Evolutionary conservation across 2,888 invertebrate genomes (phyloP), one percentile per base, ranked within the genome.

Genomic region (Andrena dorsata): DNA sequence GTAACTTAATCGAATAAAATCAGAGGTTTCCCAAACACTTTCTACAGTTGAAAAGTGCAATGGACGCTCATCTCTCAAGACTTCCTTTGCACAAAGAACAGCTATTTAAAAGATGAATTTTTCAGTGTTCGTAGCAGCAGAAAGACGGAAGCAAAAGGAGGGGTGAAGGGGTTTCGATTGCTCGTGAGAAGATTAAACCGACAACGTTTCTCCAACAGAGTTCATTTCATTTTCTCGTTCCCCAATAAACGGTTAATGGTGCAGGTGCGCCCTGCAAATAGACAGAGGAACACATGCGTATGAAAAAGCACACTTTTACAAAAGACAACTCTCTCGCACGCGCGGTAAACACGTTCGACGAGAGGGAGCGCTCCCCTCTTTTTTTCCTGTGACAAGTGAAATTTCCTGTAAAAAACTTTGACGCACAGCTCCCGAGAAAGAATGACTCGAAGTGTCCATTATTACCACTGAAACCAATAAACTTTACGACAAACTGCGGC

Each of bases 281-380:
- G 58, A 74, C 77, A 76, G 80, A 61, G 70, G 69, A 68, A 75
- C 70, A 70, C 83, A 83, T 72, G 83, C 78, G 78, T 86, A 87
- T 70, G 83, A 86, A 88, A 56, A 87, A 86, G 88, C 88, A 85
- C 83, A 74, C 60, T 69, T 51, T 79, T 78, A 72, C 79, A 87
- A 88, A 86, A 73, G 28, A 77, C 51, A 26, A 41, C 72, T 74
- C 61, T 32, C 71, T 32, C 76, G 53, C 71, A 61, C 47, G 35
- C 53, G n/a, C 20, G 13, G n/a, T 7, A 20, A 60, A 56, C 13
- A 30, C n/a, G 13, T 32, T 72, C 64, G 64, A 61, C 23, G 2
- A 68, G 10, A 28, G 10, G 35, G 8, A 35, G 53, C 26, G 13
- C 8, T 16, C 20, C 7, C 20, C 1, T 7, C 49, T n/a, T 5